Conservation (phyloP, 2,888 invertebrate genomes). For the Cyclophora albipunctata region DNA sequence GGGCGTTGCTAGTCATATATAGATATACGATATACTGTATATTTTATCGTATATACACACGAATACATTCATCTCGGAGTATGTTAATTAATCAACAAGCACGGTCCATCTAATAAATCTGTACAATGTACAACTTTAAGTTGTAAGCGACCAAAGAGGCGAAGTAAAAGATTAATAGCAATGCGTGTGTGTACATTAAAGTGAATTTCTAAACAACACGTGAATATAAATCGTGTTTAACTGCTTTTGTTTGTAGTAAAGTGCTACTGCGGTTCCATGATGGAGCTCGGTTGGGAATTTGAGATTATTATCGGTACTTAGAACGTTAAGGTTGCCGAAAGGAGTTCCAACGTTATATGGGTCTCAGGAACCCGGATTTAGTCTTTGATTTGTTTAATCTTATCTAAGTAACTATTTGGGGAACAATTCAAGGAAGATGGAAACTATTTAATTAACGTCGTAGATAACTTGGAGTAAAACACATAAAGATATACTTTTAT, state of each 20-base stretch:
- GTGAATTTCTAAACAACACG: conserved; percentile 64
- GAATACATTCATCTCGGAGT: too few species aligned
- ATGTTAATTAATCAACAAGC: background rate
- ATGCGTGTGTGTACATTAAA: conserved; percentile 54
- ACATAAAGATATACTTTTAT: too few species aligned
- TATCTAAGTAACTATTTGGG: too few species aligned
- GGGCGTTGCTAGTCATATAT: too few species aligned
- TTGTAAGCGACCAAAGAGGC: conserved; percentile 7
- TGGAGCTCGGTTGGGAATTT: background rate
- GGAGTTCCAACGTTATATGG: too few species aligned
- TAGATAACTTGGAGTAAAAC: too few species aligned
- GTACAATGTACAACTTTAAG: background rate
- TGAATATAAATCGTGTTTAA: conserved; percentile 63
- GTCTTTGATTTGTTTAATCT: too few species aligned
- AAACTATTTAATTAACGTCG: too few species aligned
- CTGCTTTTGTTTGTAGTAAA: conserved; percentile 37
- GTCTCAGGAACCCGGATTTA: too few species aligned
- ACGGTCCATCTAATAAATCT: background rate
- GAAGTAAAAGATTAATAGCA: conserved; percentile 53
- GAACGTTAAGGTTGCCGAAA: background rate
- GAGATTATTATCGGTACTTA: background rate
- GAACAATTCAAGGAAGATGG: too few species aligned
- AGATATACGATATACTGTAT: too few species aligned
- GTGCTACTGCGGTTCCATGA: conserved; percentile 18
- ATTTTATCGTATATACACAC: too few species aligned